Percentiles rank a stretch among this genome's conserved stretches.
These are phyloP conservation scores for Circaetus cinerascens DNA, from an alignment of 2,113 vertebrate species.

Conservation along the genomic window DNA sequence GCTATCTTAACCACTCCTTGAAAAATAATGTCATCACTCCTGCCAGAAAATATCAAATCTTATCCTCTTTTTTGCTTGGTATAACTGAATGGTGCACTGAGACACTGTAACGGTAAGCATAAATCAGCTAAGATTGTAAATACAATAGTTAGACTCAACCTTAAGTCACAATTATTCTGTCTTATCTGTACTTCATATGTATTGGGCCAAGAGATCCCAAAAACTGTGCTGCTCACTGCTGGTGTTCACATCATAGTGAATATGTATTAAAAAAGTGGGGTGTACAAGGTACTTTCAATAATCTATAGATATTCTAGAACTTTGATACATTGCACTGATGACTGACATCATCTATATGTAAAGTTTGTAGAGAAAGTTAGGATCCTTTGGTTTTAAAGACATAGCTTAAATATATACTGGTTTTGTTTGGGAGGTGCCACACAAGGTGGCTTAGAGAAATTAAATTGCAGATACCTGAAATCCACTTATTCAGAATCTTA, in stretches of 20 bases:
- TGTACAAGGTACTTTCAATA: neutral
- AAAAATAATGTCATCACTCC: neutral
- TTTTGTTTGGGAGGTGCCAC: neutral
- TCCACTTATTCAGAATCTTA: neutral
- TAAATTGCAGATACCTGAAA: neutral
- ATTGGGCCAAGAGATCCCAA: neutral
- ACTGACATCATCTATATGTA: neutral
- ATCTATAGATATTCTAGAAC: neutral
- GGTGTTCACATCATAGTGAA: neutral
- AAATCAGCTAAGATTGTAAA: neutral
- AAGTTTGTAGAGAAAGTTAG: neutral
- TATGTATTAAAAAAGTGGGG: neutral
- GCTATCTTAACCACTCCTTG: neutral
- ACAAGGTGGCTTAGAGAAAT: neutral
- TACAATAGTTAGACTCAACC: neutral
- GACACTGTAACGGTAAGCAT: neutral
- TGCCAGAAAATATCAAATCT: neutral
- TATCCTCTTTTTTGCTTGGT: neutral
- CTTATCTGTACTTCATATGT: neutral
- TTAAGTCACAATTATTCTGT: neutral
- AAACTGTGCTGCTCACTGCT: neutral
- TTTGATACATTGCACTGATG: neutral
- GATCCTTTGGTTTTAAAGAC: neutral
- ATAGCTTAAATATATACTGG: neutral
- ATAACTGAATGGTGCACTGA: neutral